phyloP scores from a whole-genome alignment of 2,113 vertebrate species.

The Dolichotis patagonum region DNA sequence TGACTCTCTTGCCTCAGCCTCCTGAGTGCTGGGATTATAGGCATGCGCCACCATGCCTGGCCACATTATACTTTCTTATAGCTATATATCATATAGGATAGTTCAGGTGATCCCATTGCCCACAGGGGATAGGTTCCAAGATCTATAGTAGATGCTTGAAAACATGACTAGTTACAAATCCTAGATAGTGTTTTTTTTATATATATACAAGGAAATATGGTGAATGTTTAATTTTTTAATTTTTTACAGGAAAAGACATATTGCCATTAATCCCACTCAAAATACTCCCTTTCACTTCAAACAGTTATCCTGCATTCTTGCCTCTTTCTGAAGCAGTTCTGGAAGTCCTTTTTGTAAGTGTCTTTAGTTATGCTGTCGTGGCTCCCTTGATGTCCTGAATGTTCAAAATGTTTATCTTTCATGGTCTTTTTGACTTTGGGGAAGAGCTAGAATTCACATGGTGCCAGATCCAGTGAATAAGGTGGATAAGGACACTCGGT shows the following conservation, averaged over 20 bases:
- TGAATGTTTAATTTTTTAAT: not conserved
- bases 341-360: not conserved
- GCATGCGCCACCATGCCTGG: too few relatives aligned
- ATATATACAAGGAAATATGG: not conserved
- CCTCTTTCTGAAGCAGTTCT: not conserved
- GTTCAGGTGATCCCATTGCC: not conserved
- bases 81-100: not conserved
- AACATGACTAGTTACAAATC: not conserved
- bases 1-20: too few relatives aligned
- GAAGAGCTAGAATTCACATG: not conserved
- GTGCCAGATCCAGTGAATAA: not conserved
- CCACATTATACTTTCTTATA: not conserved
- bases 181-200: not conserved
- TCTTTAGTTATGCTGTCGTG: not conserved
- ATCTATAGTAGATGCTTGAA: not conserved
- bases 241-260: not conserved
- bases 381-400: not conserved
- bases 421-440: not conserved
- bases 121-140: not conserved
- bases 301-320: not conserved
- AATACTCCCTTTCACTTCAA: not conserved
- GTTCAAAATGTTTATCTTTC: not conserved
- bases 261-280: not conserved
- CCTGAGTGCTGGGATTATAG: too few relatives aligned
- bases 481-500: not conserved